Conservation (phyloP, 2,888 invertebrate genomes). For the Meteorus colon region DNA sequence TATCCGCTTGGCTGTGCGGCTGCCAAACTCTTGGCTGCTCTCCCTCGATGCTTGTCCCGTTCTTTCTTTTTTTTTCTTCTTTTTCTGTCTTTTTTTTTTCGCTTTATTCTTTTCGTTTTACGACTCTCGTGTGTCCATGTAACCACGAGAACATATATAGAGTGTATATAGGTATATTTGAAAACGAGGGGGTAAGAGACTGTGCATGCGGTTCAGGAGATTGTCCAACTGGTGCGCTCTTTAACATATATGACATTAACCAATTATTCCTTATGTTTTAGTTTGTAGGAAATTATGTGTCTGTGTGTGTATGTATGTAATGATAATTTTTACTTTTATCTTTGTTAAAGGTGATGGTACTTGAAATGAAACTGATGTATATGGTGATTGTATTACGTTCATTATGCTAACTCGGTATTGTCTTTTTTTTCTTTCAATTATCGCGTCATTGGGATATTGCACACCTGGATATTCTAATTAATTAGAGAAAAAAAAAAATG, state of each 20-base stretch:
- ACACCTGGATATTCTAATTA: not conserved
- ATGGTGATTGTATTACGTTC: too few species aligned
- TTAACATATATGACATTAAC: conserved; percentile 24
- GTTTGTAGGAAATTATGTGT: conserved; percentile 4
- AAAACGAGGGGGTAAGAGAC: conserved; percentile 17
- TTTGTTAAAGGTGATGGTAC: too few species aligned
- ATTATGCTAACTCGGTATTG: too few species aligned
- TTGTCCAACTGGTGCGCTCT: conserved; percentile 43
- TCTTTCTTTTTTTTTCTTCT: conserved; percentile 13
- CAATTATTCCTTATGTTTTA: conserved; percentile 19
- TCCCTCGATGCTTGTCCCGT: conserved; percentile 22
- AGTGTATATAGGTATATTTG: conserved; percentile 1
- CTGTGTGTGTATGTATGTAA: not conserved
- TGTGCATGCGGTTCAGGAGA: conserved; percentile 47
- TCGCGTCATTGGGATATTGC: too few species aligned
- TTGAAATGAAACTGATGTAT: too few species aligned
- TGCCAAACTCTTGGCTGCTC: conserved; percentile 32
- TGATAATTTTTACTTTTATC: not conserved
- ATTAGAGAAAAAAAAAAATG: not conserved
- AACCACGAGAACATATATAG: conserved; percentile 14
- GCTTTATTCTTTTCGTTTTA: conserved; percentile 17
- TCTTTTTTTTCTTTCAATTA: not conserved
- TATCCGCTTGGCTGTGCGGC: conserved; percentile 13
- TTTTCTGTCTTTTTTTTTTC: not conserved
- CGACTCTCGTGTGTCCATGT: conserved; percentile 23